Evolutionary conservation across 2,888 invertebrate genomes (phyloP).

Genomic region (Operophtera brumata): DNA sequence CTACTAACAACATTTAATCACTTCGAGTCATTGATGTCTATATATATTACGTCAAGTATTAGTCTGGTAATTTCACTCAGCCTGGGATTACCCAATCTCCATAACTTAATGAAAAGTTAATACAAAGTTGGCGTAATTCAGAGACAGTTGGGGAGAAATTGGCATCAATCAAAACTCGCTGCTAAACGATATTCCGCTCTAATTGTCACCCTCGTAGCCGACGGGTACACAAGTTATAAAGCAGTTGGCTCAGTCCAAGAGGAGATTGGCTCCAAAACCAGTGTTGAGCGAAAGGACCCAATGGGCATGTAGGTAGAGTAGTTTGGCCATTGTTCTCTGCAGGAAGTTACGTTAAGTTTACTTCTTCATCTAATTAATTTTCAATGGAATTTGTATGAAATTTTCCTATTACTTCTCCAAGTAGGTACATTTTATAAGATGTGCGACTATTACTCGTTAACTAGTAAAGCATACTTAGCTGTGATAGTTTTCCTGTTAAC

Average conservation of each 20-base stretch:
- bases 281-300: not conserved
- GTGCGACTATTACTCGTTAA: too few relatives aligned
- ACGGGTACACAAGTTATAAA: not conserved
- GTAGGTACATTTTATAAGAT: too few relatives aligned
- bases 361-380: too few relatives aligned
- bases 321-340: too few relatives aligned
- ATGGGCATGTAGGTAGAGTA: too few relatives aligned
- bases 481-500: too few relatives aligned
- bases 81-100: constrained; percentile 19
- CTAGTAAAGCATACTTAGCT: too few relatives aligned
- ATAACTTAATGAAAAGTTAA: constrained; percentile 34
- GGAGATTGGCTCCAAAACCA: not conserved
- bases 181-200: constrained; percentile 51
- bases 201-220: constrained; percentile 48
- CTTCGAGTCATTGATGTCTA: constrained; percentile 12
- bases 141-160: constrained; percentile 35
- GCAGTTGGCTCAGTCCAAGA: not conserved
- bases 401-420: too few relatives aligned
- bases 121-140: constrained; percentile 24
- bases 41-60: too few relatives aligned
- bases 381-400: too few relatives aligned
- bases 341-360: too few relatives aligned
- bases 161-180: constrained; percentile 50
- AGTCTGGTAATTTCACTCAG: constrained; percentile 7
- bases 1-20: constrained; percentile 4